Conservation (phyloP, 1,140 invertebrate species). For the Euborellia annulipes region DNA sequence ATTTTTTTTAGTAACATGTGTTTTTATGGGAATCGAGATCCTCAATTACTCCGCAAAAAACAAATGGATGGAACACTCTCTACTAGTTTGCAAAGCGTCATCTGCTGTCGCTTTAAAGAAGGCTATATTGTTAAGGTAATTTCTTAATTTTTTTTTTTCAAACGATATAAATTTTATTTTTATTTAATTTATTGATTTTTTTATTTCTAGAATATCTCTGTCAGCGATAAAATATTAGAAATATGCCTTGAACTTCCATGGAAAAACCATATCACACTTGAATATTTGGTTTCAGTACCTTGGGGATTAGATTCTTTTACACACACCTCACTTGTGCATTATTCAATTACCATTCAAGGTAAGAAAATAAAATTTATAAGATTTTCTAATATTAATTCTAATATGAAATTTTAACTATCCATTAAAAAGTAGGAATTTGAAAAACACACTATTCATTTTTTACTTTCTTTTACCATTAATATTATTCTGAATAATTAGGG, state of each 20-base stretch:
- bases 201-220: conserved; percentile 28
- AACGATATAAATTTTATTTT: background rate
- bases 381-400: no score
- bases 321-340: conserved; percentile 25
- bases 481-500: no score
- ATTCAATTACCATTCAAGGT: conserved; percentile 44
- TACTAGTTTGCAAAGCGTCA: conserved; percentile 45
- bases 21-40: conserved; percentile 37
- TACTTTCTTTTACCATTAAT: no score
- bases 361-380: conserved; percentile 15
- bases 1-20: conserved; percentile 37
- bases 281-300: conserved; percentile 43
- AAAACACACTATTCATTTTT: no score
- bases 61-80: conserved; percentile 47
- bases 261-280: conserved; percentile 57
- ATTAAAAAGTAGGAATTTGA: no score
- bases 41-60: conserved; percentile 43
- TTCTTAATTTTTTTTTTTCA: conserved; percentile 7
- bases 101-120: conserved; percentile 62
- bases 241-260: conserved; percentile 53
- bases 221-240: conserved; percentile 43
- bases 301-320: conserved; percentile 25
- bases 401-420: no score
- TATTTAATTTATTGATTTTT: conserved; percentile 9
- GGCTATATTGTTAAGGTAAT: conserved; percentile 56